Conservation (phyloP, 2,113 vertebrate genomes). For the Columba janthina region DNA sequence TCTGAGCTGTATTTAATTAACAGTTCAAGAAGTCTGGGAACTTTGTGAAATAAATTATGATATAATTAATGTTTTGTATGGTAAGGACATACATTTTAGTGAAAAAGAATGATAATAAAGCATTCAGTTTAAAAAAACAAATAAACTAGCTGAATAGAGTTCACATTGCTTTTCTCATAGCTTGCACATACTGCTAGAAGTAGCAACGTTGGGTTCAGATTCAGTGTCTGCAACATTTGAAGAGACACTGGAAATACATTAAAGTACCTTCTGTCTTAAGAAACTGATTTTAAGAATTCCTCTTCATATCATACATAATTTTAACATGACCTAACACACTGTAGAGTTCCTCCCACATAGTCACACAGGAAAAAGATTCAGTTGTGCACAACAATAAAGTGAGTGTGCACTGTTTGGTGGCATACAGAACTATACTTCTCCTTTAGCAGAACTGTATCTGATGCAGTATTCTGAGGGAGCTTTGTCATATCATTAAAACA, state of each 20-base stretch:
- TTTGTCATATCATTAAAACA: not conserved
- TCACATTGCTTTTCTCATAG: not conserved
- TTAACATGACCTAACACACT: not conserved
- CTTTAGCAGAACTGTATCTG: not conserved
- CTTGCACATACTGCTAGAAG: not conserved
- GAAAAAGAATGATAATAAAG: not conserved
- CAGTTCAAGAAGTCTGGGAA: conserved; percentile 5
- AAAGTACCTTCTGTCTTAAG: not conserved
- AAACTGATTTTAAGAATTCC: not conserved
- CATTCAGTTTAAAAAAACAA: not conserved
- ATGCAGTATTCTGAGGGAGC: not conserved
- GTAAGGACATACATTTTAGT: not conserved
- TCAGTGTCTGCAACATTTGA: not conserved
- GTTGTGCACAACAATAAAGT: not conserved
- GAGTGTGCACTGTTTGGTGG: not conserved
- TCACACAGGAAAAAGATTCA: not conserved
- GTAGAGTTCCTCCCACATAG: not conserved
- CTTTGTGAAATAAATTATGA: not conserved
- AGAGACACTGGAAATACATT: not conserved
- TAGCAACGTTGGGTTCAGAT: not conserved
- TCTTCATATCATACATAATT: not conserved
- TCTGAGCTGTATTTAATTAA: conserved; percentile 32
- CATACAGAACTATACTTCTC: not conserved
- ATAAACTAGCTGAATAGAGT: not conserved
- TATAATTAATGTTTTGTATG: not conserved